Evolutionary conservation across 2,113 vertebrate species (phyloP).

Genomic region (Oryzias woworae): DNA sequence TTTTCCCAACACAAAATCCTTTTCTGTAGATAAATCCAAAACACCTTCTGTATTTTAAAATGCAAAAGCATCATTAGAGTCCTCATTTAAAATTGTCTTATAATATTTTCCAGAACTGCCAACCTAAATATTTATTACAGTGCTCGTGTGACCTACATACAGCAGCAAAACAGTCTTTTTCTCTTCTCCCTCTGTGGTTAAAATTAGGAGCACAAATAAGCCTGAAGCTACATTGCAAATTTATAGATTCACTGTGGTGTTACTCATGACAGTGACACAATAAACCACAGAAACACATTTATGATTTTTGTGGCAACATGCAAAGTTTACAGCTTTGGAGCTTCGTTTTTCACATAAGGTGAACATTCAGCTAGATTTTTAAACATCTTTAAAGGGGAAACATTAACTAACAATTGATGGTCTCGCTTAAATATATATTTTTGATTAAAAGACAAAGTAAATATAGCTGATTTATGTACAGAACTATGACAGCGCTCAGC

Average conservation of each 20-base stretch:
- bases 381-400: too few relatives aligned
- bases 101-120: neutral
- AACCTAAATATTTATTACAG: neutral
- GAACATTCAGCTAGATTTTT: neutral
- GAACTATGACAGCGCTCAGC: too few relatives aligned
- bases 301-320: neutral
- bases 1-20: too few relatives aligned
- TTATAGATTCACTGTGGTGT: neutral
- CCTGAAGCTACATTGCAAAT: slow-evolving; percentile 33
- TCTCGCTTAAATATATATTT: too few relatives aligned
- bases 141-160: slow-evolving; percentile 32
- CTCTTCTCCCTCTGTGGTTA: neutral
- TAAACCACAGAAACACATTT: neutral
- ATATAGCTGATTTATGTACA: too few relatives aligned
- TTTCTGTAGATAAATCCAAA: too few relatives aligned
- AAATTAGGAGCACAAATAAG: slow-evolving; percentile 40
- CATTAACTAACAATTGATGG: too few relatives aligned
- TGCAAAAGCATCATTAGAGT: too few relatives aligned
- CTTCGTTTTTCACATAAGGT: slow-evolving; percentile 29
- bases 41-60: too few relatives aligned
- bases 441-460: too few relatives aligned
- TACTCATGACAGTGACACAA: slow-evolving; percentile 15
- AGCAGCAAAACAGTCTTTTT: neutral
- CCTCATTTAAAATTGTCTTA: too few relatives aligned
- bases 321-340: neutral